Evolutionary conservation across 1,140 invertebrate genomes (phyloP), one percentile per base, ranked within the genome.

Genomic region (Lethrus apterus): DNA sequence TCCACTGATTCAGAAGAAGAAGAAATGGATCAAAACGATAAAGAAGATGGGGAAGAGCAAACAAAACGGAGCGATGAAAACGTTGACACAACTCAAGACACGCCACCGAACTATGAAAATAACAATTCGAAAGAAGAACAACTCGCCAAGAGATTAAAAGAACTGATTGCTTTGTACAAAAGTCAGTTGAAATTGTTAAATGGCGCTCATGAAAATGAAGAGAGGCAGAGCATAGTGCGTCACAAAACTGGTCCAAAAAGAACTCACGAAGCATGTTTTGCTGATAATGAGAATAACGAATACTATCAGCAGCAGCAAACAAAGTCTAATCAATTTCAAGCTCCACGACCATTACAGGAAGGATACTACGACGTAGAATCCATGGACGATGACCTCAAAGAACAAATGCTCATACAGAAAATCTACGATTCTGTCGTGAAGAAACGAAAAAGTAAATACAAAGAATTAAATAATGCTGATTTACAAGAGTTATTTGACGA

Each of bases 351-450:
- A n/a, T 5, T 24, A 9, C 9, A 18, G 8, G 38, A 41, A 29
- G 24, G 15, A 7, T 41, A 41, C 7, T 26, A 26, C 13, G 38
- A 41, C 4, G 13, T 21, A n/a, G 38, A 41, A 41, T 41, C 38
- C 3, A 26, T 41, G 24, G 38, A 18, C 4, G 38, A 41, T 8
- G 38, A 41, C 15, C n/a, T 41, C 10, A 41, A 41, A 26, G 38
- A 41, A 13, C 23, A 41, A 18, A 17, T 41, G 10, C 24, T 41
- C 4, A 26, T 41, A n/a, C 19, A 41, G 4, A 41, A 41, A 23
- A 15, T 41, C 2, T 41, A 41, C 24, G 23, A 41, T 26, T 21
- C 18, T 24, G 38, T 41, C 4, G 24, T 41, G 38, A 26, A 23
- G 13, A 26, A 23, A 13, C 10, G 38, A 11, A 41, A 41, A 23